Evolutionary conservation across 2,113 vertebrate genomes (phyloP), one percentile per base, ranked within the genome.

Genomic region (Erinaceus europaeus): DNA sequence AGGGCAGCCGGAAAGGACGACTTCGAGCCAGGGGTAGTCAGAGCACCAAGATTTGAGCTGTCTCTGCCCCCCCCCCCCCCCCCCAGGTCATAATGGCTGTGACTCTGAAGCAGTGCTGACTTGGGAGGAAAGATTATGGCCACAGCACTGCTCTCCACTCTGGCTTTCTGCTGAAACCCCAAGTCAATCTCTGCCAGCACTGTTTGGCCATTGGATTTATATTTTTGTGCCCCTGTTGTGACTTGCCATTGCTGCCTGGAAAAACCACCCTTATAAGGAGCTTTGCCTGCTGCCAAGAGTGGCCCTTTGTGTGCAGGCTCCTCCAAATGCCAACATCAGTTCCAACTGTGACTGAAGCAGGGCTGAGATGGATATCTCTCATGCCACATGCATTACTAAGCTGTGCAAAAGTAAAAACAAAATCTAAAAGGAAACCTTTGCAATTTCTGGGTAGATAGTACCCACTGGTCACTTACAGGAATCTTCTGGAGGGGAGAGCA

Each of bases 1-100:
- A 17, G 25, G 72, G 32, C 32, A 44, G 13, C 67, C 0, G 21
- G 40, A 67, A 71, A 3, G 91, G 90, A 42, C 68, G 92, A 11
- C 57, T 89, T 25, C 36, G 85, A 2, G 67, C 87, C 27, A 59
- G 57, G 52, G 91, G 82, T 75, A 94, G 75, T 25, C 92, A 92
- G 67, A 91, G 79, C 90, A 91, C 73, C 82, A 74, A 83, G 25
- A 79, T 93, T 0, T 95, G 52, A 77, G 50, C 21, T 13, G 1
- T 20, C 5, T 9, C 9, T 6, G 3, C 5, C 62, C 34, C 4
- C 21, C 36, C n/a, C 6, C 4, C 15, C 32, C 18, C 18, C 34
- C 7, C 1, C 17, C 32, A 23, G 32, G 34, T 27, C 23, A 27
- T 6, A 57, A 10, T 57, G 53, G 23, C 52, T 14, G 23, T 55